Evolutionary conservation across 1,140 invertebrate genomes (phyloP), one percentile per base, ranked within the genome.

Genomic region (Mizuhopecten yessoensis): DNA sequence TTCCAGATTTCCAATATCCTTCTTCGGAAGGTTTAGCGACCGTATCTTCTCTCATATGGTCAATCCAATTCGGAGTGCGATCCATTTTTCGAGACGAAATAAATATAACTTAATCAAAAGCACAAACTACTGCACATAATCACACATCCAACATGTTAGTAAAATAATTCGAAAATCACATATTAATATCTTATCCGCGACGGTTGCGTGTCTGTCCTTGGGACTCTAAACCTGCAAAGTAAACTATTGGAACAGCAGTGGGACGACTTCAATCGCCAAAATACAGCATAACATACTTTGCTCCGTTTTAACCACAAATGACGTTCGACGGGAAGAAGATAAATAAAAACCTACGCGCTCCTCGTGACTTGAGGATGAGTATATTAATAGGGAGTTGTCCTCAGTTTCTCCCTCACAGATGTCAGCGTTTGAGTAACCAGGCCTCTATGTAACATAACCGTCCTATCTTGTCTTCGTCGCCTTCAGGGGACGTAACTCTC

Each of bases 41-140:
- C 0, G 91, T 92, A 36, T 92, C 91, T 23, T 90, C 89, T 33
- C 87, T 88, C 75, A 92, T 88, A 17, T 90, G 91, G 17, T 92
- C 91, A 0, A 92, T 92, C 91, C 91, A 92, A 39, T 92, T 88
- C 13, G 91, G 91, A n/a, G 89, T 87, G 29, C 89, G 91, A 90
- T 92, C 91, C 87, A 89, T 92, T 75, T n/a, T 86, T 89, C 39
- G 42, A 34, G 17, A 23, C 75, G 23, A 34, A 86, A 75, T 88
- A n/a, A 36, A 42, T 45, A 23, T 57, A 13, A 87, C 86, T 34
- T 86, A 29, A 86, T 10, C 33, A 39, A 87, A 39, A 87, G 33
- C 86, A 87, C 34, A 34, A 34, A 34, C 34, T 87, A 39, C 86
- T 17, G 11, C 57, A 75, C 57, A 75, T 75, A 29, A 75, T 17